These are phyloP conservation scores for Cephonodes hylas DNA, from an alignment of 2,888 invertebrate genomes.

Conservation along the genomic window DNA sequence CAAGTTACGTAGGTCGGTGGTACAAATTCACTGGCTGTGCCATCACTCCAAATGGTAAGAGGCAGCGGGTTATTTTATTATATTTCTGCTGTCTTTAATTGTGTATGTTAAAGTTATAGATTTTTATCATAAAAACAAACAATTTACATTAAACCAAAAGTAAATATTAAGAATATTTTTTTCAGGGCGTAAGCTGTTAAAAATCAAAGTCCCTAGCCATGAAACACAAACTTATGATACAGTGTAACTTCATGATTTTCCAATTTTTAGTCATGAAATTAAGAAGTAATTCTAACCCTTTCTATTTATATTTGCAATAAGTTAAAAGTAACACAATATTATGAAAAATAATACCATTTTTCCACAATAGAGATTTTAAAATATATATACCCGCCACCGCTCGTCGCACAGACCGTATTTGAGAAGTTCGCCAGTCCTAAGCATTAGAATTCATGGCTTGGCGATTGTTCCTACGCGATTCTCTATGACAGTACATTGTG, in stretches of 20 bases:
- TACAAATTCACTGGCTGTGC: slow-evolving; percentile 51
- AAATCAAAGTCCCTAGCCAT: too few species aligned
- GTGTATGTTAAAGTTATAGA: not conserved
- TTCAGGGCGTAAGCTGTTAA: too few species aligned
- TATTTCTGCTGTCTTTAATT: not conserved
- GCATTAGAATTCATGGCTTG: slow-evolving; percentile 53
- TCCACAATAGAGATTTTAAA: too few species aligned
- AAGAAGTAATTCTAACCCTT: too few species aligned
- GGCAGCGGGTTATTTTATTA: slow-evolving; percentile 15
- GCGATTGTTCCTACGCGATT: slow-evolving; percentile 56
- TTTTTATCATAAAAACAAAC: not conserved
- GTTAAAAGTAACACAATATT: too few species aligned
- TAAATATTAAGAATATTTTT: too few species aligned
- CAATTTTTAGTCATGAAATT: too few species aligned
- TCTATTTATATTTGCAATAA: too few species aligned
- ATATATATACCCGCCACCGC: slow-evolving; percentile 20
- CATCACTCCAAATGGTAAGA: slow-evolving; percentile 29
- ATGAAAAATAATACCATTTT: too few species aligned
- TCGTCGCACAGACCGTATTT: not conserved
- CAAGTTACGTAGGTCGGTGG: slow-evolving; percentile 66
- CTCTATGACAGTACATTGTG: slow-evolving; percentile 70
- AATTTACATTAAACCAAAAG: too few species aligned
- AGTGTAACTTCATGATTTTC: too few species aligned
- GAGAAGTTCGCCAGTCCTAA: slow-evolving; percentile 23
- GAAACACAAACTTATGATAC: too few species aligned